Base-by-base conservation (phyloP, 2,113 vertebrate genomes). In the Trichomycterus rosablanca region DNA sequence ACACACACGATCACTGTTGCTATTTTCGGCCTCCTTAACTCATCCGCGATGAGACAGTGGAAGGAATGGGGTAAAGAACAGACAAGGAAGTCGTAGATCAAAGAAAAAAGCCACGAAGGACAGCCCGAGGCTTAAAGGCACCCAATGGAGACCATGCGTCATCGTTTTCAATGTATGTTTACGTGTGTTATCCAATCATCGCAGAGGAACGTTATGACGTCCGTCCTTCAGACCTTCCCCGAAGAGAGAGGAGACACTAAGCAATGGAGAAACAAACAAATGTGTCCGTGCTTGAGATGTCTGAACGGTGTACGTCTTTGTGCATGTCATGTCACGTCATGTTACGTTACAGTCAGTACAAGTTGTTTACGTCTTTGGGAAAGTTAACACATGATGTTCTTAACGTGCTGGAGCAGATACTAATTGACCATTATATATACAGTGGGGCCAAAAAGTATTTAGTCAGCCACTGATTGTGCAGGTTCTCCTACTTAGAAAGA, bases 1-100 rank as follows among this genome's bases (percentile, higher is more conserved):
- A 57, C 52, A 52, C 26, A 44, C 5, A 15, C n/a, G 30, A 40
- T 10, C 50, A 30, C 35, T 32, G 51, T 63, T 45, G 49, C 15
- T 1, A 30, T 64, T 20, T n/a, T n/a, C n/a, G 35, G 9, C 26
- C 20, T 52, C 18, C 35, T 49, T 45, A 35, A 52, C 40, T 34
- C 14, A 43, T 24, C 37, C 43, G 58, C 18, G 49, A 39, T 50
- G 23, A 40, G 34, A 34, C 18, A 44, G 30, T 11, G 9, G 59
- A 4, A 6, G 30, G 19, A 37, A 2, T 8, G 7, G 34, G 34
- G 12, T 3, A 10, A 37, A 37, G 34, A 10, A 12, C 34, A 37
- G 7, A 37, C 34, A 37, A 32, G 4, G 30, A 32, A 12, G 6
- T 37, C 30, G 30, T 8, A 32, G 9, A 32, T 32, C 9, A 32